A percentile compares a stretch with the other conserved stretches of the same genome.
Conservation (phyloP, 2,113 vertebrate genomes). For the Larimichthys crocea region DNA sequence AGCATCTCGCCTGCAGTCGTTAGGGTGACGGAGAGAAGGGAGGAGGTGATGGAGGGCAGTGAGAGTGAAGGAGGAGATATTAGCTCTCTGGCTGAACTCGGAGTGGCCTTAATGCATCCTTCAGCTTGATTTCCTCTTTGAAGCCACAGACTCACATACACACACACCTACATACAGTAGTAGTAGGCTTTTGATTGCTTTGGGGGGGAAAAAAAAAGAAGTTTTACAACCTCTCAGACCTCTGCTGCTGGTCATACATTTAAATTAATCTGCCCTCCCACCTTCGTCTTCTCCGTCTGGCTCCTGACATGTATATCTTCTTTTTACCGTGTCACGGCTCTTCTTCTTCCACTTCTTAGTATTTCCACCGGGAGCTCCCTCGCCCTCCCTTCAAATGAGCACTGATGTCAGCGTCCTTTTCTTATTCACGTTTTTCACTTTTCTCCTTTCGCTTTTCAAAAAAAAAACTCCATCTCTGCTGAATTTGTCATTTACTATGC, state of each 20-base stretch:
- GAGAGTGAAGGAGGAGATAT: slow-evolving; percentile 15
- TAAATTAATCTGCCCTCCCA: neutral
- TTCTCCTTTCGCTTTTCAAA: neutral
- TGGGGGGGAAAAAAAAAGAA: neutral
- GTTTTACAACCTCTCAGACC: neutral
- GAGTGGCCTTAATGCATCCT: slow-evolving; percentile 13
- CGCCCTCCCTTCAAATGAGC: neutral
- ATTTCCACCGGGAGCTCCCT: neutral
- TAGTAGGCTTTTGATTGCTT: neutral
- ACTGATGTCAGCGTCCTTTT: neutral
- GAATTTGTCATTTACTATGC: slow-evolving; percentile 1
- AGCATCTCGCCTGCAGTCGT: slow-evolving; percentile 15
- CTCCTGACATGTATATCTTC: slow-evolving; percentile 8
- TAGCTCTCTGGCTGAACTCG: slow-evolving; percentile 32
- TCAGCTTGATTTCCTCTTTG: slow-evolving; percentile 23
- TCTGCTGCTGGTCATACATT: neutral
- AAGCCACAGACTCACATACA: neutral
- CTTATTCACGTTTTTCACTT: neutral
- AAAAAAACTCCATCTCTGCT: neutral
- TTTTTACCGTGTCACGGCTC: neutral
- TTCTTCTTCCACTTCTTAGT: neutral
- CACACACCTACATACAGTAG: neutral
- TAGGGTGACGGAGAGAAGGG: slow-evolving; percentile 23
- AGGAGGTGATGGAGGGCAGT: slow-evolving; percentile 29
- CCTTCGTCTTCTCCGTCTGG: slow-evolving; percentile 6